phyloP scores from a whole-genome alignment of 1,140 invertebrate species.

The Coptotermes formosanus region DNA sequence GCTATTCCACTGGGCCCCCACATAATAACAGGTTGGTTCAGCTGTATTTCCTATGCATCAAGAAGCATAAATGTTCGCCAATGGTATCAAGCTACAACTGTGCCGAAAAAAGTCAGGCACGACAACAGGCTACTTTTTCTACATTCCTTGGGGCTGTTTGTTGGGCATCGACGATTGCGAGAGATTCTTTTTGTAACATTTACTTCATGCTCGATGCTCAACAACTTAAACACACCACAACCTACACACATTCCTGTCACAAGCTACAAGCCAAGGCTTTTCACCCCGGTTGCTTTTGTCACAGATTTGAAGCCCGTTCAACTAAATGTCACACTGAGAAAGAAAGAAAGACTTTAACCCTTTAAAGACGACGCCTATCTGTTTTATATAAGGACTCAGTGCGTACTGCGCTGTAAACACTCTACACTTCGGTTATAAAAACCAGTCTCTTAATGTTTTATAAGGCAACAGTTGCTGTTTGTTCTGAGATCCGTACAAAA shows the following conservation, averaged over 20 bases:
- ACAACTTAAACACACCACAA: not conserved
- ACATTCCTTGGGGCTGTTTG: not conserved
- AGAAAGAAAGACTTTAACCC: too few relatives aligned
- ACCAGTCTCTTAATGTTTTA: too few relatives aligned
- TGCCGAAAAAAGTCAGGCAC: not conserved
- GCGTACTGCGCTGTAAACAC: too few relatives aligned
- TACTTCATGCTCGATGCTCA: not conserved
- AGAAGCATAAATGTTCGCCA: not conserved
- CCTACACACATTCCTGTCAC: not conserved
- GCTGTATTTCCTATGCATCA: not conserved
- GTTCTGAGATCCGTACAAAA: too few relatives aligned
- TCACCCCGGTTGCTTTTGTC: not conserved
- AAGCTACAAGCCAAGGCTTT: not conserved
- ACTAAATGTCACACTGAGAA: not conserved
- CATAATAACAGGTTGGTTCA: not conserved
- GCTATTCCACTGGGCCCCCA: not conserved
- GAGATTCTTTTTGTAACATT: not conserved
- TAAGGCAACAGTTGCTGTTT: too few relatives aligned
- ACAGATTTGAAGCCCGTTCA: not conserved
- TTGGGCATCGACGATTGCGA: not conserved
- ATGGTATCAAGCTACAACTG: not conserved
- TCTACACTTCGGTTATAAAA: too few relatives aligned
- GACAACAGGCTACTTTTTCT: not conserved
- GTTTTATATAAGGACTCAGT: too few relatives aligned
- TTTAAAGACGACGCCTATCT: too few relatives aligned